Base-by-base conservation (phyloP, 2,797 vertebrate genomes). In the Enteromius radiatus region DNA sequence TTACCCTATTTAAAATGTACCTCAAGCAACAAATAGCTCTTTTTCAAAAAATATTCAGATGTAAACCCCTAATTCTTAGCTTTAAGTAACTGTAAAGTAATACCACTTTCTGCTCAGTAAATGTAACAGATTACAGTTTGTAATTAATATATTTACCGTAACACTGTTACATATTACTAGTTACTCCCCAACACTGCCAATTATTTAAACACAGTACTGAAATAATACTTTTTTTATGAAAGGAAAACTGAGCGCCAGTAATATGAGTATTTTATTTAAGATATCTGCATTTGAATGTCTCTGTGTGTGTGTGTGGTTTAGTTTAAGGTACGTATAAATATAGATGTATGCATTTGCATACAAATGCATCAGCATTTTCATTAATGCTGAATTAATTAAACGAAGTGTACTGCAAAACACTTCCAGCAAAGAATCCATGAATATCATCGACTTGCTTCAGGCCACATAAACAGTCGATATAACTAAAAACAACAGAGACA, bases 401-500 rank as follows among this genome's bases (percentile, higher is more conserved):
- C 38, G 1, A 23, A 80, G 31, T 76, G 68, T 61, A 43, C 33
- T 71, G 65, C 65, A 59, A 78, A 78, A 77, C 49, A 71, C 70
- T 81, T 65, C n/a, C 31, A 47, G 52, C 41, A 71, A 69, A 63
- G 28, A 83, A 65, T 84, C 75, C 65, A 33, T 67, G 56, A 73
- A 75, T 84, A 74, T 23, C 41, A 68, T 84, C 28, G 31, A 47
- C 26, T 59, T 76, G 61, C 73, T 70, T 70, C 83, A 21, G 41
- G 76, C 54, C 63, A 68, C 71, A 31, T 43, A n/a, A 5, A 45
- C 65, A 52, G 31, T 85, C 43, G 65, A 45, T 64, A 12, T 65
- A 82, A 87, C 86, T 69, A 86, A 84, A 85, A 73, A 71, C 78
- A 79, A 79, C 54, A 69, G 45, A 85, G 86, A 84, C 82, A 84